Percentiles rank a stretch among this genome's conserved stretches.
phyloP scores from a whole-genome alignment of 1,140 invertebrate genomes.

The Diabrotica virgifera region DNA sequence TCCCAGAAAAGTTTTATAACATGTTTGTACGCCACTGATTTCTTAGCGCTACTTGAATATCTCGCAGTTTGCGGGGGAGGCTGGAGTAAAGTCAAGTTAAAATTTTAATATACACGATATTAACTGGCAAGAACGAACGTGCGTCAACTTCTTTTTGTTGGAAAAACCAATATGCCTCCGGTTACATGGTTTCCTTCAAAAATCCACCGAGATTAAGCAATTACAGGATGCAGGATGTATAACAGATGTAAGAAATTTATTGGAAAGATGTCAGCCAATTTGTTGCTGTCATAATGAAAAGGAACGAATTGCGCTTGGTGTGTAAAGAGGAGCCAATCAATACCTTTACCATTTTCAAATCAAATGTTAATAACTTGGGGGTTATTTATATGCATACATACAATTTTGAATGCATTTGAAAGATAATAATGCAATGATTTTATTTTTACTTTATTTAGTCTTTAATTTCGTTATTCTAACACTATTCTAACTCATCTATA shows the following conservation, averaged over 20 bases:
- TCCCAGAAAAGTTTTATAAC: not conserved
- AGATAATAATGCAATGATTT: no score
- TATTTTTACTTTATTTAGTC: no score
- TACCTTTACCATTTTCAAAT: no score
- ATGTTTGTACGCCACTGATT: not conserved
- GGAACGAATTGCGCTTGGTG: no score
- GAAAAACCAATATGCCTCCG: constrained; percentile 19
- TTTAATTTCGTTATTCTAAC: no score
- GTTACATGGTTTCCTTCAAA: constrained; percentile 6
- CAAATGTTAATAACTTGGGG: no score
- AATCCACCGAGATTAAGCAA: constrained; percentile 7
- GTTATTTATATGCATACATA: no score
- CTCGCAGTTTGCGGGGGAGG: not conserved
- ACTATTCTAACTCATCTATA: no score
- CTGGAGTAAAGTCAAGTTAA: constrained; percentile 22
- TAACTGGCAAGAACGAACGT: constrained; percentile 21
- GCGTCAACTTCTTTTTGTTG: constrained; percentile 13
- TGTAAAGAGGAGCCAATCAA: no score
- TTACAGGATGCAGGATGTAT: constrained; percentile 3
- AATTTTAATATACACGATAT: constrained; percentile 40
- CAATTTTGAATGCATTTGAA: no score
- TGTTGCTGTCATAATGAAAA: not conserved
- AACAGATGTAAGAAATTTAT: constrained; percentile 8
- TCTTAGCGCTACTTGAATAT: not conserved
- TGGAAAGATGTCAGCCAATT: not conserved